Evolutionary conservation across 2,797 vertebrate species (phyloP), one percentile per base, ranked within the genome.

Genomic region (Spinus olivaceus): DNA sequence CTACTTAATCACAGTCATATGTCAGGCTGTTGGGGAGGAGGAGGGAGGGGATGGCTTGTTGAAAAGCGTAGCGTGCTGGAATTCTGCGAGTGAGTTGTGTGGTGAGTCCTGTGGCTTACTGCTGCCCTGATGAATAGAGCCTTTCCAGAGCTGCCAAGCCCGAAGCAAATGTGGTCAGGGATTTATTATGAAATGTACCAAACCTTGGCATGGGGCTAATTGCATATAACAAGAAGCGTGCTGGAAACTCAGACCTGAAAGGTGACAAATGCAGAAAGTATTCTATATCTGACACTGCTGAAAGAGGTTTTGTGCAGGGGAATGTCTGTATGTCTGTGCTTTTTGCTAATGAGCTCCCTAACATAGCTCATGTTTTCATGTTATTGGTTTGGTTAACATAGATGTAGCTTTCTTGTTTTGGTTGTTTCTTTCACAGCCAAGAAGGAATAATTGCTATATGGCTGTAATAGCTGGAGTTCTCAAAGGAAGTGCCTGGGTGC

Each of bases 91-190:
- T 91, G 97, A 94, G 82, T 94, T 96, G 96, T 97, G 96, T 96
- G 96, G 90, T 97, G 94, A 96, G 96, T 91, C 96, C 90, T 91
- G 86, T 90, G 96, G 97, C 96, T 97, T 94, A 93, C 95, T 96
- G 95, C 97, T 97, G 95, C 95, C 94, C 70, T 57, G 65, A 98
- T 98, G 98, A 98, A 98, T 98, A 97, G 98, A 97, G 94, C 92
- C 97, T 98, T 98, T 98, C 98, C 98, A 96, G 88, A 95, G 96
- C 97, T 98, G 98, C 98, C 98, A 98, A 97, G 96, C 95, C 97
- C 6, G 47, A 92, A 98, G 98, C 97, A 96, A 97, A 97, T 97
- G 97, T 59, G 96, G 98, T 98, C 97, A 97, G 97, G 97, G 97
- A 97, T 98, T 98, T 98, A 98, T 98, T 98, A 98, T 92, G 78